These are phyloP conservation scores for Drosophila triauraria DNA, from an alignment of 1,140 invertebrate species.

Conservation along the genomic window DNA sequence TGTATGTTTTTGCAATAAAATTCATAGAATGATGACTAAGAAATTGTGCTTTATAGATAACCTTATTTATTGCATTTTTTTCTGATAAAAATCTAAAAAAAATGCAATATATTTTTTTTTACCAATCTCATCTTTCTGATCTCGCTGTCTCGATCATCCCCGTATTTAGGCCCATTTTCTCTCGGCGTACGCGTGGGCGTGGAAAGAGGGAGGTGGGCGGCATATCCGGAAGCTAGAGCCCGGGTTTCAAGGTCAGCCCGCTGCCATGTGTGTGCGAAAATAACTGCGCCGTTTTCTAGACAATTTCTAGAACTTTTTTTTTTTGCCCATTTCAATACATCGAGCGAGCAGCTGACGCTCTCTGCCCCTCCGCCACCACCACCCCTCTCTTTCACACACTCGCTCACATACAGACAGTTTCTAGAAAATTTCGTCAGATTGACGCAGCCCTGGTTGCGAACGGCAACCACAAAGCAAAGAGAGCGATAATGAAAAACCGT, in stretches of 20 bases:
- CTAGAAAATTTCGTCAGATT: constrained; percentile 75
- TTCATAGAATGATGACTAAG: constrained; percentile 1
- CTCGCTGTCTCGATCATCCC: neutral
- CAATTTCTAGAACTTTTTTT: constrained; percentile 71
- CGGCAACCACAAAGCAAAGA: constrained; percentile 56
- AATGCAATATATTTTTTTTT: no score
- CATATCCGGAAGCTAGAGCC: constrained; percentile 42
- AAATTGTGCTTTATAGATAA: neutral
- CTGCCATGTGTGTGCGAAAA: constrained; percentile 33
- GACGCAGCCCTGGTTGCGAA: constrained; percentile 74
- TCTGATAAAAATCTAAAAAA: no score
- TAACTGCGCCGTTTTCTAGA: constrained; percentile 46
- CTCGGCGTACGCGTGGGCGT: neutral
- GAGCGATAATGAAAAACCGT: constrained; percentile 53
- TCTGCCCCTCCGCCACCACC: neutral
- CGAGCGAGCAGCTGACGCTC: constrained; percentile 67
- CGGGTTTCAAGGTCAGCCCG: constrained; percentile 57
- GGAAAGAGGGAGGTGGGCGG: neutral
- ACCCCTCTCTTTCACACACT: constrained; percentile 22
- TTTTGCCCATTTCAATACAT: constrained; percentile 60
- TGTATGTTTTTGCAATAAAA: neutral
- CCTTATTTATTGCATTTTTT: neutral
- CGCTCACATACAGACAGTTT: constrained; percentile 47
- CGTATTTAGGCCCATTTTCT: neutral
- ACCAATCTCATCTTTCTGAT: neutral